A percentile compares a stretch with the other conserved stretches of the same genome.
phyloP scores from a whole-genome alignment of 2,888 invertebrate species.

The Drosophila mayaguana region DNA sequence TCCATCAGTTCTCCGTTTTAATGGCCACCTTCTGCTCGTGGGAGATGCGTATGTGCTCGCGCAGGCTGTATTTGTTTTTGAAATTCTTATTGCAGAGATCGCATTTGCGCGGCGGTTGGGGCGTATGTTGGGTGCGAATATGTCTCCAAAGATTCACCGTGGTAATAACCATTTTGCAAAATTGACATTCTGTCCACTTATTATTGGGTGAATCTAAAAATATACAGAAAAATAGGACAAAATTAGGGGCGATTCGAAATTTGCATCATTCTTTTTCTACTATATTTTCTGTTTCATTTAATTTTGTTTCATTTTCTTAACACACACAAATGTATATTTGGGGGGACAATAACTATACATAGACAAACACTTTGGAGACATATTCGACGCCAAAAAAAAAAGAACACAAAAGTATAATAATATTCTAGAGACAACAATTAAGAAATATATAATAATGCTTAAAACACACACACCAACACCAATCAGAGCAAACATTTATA shows the following conservation, averaged over 20 bases:
- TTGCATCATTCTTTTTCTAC: neutral
- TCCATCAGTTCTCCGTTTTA: conserved; percentile 83
- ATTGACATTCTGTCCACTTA: conserved; percentile 86
- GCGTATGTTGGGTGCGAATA: conserved; percentile 85
- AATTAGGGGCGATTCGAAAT: conserved; percentile 39
- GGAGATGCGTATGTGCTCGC: conserved; percentile 85
- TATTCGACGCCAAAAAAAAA: conserved; percentile 79
- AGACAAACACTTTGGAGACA: conserved; percentile 83
- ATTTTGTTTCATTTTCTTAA: neutral
- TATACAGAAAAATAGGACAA: conserved; percentile 80
- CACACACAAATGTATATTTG: neutral
- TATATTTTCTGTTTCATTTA: neutral
- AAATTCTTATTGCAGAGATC: conserved; percentile 85
- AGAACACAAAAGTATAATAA: neutral
- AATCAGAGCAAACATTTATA: neutral
- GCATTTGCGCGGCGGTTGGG: conserved; percentile 85
- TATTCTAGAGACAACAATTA: neutral
- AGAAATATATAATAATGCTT: neutral
- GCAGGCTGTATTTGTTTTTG: conserved; percentile 85
- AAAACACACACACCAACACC: conserved; percentile 1
- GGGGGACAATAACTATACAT: neutral
- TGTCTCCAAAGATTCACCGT: conserved; percentile 86
- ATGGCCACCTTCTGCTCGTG: conserved; percentile 84
- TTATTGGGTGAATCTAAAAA: conserved; percentile 85
- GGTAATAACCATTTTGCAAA: conserved; percentile 86